Base-by-base conservation (phyloP, 1,140 invertebrate species). In the Drosophila watanabei region DNA sequence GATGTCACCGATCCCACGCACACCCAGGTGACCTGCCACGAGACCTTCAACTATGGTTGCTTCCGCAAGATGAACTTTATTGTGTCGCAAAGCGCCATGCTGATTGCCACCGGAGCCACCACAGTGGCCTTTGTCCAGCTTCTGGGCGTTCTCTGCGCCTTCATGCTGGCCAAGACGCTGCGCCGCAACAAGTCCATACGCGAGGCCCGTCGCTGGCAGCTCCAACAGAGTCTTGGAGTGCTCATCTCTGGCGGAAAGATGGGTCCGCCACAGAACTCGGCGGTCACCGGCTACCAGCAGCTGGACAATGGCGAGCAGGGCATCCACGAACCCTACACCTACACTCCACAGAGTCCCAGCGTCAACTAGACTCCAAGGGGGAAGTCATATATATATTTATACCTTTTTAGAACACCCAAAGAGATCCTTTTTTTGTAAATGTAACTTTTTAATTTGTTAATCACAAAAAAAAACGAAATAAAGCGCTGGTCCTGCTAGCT, bases 61-160 rank as follows among this genome's bases (percentile, higher is more conserved):
- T 94, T 96, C 37, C 93, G 94, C 30, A 94, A 95, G 61, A 94
- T 97, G 49, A 94, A 95, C 45, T 94, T 95, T 51, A 94, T 97
- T 70, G 94, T 97, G n/a, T 94, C 95, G 56, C 95, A 96, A 76
- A 97, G 97, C 85, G 96, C 96, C 32, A 94, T 97, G 33, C 94
- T 97, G 48, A 94, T 97, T 51, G 96, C 96, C n/a, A 96, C 96
- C 24, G 96, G 97, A 11, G 97, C 96, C 30, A 94, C 97, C 73
- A 96, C 96, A 14, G 96, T 98, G 75, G 96, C 97, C 39, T 95
- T 97, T 83, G 95, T 97, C 83, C 96, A 98, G 97, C 92, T 98
- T 45, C 94, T 98, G 79, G 98, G 97, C 57, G 96, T 98, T 20
- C 94, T 97, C 63, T 98, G 98, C 84, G 97, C 97, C 5, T 97